Conservation (phyloP, 23 tunicate genomes). For the Botrylloides violaceus region DNA sequence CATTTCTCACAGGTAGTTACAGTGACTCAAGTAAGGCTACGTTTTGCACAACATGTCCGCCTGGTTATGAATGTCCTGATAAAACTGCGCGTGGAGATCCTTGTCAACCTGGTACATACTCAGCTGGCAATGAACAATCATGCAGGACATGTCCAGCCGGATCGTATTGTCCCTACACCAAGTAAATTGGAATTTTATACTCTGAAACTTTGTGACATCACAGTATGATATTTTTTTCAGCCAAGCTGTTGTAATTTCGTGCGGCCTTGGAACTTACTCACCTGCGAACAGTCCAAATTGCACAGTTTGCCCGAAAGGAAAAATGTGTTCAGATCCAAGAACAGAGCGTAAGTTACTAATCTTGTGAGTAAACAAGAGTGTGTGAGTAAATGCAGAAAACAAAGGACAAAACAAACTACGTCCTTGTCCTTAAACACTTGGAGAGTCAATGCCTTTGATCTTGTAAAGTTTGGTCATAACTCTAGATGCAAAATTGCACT, state of each 20-base stretch:
- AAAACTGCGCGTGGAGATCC: slow-evolving; percentile 13
- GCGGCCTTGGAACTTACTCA: slow-evolving; percentile 70
- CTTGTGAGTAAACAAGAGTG: not conserved
- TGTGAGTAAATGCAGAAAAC: too few relatives aligned
- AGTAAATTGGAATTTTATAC: slow-evolving; percentile 22
- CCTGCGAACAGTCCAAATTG: slow-evolving; percentile 13
- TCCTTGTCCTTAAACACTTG: not conserved
- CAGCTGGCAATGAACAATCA: too few relatives aligned
- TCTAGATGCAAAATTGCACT: not conserved
- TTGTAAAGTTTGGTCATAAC: not conserved
- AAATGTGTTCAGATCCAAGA: slow-evolving; percentile 33
- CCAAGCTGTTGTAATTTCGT: slow-evolving; percentile 48
- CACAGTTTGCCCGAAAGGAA: slow-evolving; percentile 57
- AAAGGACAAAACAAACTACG: too few relatives aligned
- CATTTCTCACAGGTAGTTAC: slow-evolving; percentile 46
- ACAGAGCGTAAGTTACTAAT: not conserved
- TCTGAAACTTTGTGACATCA: not conserved
- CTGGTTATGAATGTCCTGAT: slow-evolving; percentile 58
- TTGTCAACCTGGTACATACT: slow-evolving; percentile 64
- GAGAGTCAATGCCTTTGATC: not conserved
- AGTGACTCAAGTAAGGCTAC: slow-evolving; percentile 14
- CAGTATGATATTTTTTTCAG: slow-evolving; percentile 24
- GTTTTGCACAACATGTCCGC: slow-evolving; percentile 59
- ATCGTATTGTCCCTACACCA: slow-evolving; percentile 66
- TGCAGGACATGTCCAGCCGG: slow-evolving; percentile 68